These are phyloP conservation scores for Epinephelus lanceolatus DNA, from an alignment of 2,113 vertebrate species.

Conservation along the genomic window DNA sequence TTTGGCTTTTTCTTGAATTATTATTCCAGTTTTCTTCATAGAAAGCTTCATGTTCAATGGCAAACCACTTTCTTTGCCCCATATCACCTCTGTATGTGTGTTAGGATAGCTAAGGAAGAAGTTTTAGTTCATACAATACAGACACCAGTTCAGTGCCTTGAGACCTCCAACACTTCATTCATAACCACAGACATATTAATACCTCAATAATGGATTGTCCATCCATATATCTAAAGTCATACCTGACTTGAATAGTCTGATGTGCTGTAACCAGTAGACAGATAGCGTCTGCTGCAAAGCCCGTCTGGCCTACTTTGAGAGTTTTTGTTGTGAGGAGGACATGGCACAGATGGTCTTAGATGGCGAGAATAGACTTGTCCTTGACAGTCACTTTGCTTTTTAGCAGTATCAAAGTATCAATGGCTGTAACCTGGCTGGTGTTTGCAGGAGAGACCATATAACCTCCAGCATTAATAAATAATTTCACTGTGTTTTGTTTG, in stretches of 20 bases:
- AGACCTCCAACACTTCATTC: not conserved
- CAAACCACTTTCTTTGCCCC: no score
- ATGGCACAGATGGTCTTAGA: constrained; percentile 25
- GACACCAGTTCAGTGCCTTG: not conserved
- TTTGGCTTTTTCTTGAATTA: no score
- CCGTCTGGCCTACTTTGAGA: constrained; percentile 22
- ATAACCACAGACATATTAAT: constrained; percentile 2
- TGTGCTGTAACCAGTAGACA: constrained; percentile 9
- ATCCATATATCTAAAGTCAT: not conserved
- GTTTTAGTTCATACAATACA: not conserved
- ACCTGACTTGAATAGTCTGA: constrained; percentile 1
- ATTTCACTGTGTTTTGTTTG: constrained; percentile 17
- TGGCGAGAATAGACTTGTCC: constrained; percentile 49
- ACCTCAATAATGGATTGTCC: not conserved
- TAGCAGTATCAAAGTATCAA: constrained; percentile 42
- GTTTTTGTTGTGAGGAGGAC: constrained; percentile 35
- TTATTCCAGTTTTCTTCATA: no score
- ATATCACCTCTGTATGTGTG: no score
- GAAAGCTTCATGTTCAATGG: no score
- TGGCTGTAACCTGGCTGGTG: constrained; percentile 41
- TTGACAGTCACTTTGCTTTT: constrained; percentile 51
- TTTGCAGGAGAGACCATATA: constrained; percentile 31
- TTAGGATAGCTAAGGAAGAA: no score
- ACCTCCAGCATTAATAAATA: constrained; percentile 36
- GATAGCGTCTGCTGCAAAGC: constrained; percentile 6